Evolutionary conservation across 1,140 invertebrate species (phyloP), one percentile per base, ranked within the genome.

Genomic region (Caenorhabditis remanei): DNA sequence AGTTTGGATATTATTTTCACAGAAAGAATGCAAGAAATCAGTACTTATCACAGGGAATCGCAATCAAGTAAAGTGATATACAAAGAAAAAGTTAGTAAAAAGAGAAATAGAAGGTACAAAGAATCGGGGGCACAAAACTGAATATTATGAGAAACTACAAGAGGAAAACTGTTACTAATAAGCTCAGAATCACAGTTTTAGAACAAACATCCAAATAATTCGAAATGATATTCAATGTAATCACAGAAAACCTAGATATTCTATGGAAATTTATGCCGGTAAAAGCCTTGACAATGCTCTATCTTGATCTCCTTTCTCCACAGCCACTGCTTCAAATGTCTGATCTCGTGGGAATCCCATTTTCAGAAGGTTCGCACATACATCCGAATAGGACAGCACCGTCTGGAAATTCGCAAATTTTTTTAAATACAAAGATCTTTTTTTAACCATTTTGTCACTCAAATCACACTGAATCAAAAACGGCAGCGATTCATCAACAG

Each of bases 391-490:
- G 2, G 46, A 13, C 19, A 79, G 46, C 4, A 79, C 41, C 11
- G 21, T 21, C 63, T 67, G 63, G 1, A 67, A 41, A 67, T 40
- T 40, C 9, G 0, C 9, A 8, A n/a, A 41, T 65, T 65, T 65
- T 65, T 65, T 7, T 65, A 40, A 32, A 40, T 65, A 65, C 5
- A 24, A 24, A 65, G 11, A 3, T 9, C 21, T 5, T 8, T 32
- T 7, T 65, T 16, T 41, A 13, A 79, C 46, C n/a, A 46, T 79
- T 79, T 79, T 79, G 53, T 79, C 71, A 13, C 8, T 79, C 19
- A 79, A 50, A 53, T 79, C 40, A 46, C 71, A 79, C 53, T 79
- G 71, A 79, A 79, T 79, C 21, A 79, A n/a, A 21, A 79, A 79
- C 11, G 71, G 71, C 13, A 79, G 46, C 43, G 71, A 53, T 32